Conservation (phyloP, 2,797 vertebrate species). For the Spondyliosoma cantharus region DNA sequence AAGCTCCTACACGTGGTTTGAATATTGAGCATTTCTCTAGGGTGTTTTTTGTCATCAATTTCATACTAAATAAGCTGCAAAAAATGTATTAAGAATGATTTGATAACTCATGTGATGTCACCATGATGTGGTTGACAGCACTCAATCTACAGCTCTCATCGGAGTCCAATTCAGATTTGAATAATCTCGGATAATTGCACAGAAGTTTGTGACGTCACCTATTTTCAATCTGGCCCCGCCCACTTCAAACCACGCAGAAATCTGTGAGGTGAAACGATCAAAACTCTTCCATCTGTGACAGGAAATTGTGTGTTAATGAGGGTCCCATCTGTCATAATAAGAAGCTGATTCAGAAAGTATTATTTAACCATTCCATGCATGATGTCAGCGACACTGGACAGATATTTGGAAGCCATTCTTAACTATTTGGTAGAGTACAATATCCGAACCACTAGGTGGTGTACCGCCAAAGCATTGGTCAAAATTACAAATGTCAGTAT, state of each 20-base stretch:
- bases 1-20: not conserved
- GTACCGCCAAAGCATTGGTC: too few species aligned
- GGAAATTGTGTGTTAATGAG: not conserved
- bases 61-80: not conserved
- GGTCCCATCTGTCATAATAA: not conserved
- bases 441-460: too few species aligned
- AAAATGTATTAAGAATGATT: too few species aligned
- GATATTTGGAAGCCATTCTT: too few species aligned
- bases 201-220: not conserved
- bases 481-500: too few species aligned
- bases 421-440: too few species aligned
- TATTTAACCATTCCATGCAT: not conserved
- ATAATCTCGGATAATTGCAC: not conserved
- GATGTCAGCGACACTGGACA: too few species aligned
- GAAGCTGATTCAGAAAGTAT: not conserved
- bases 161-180: not conserved
- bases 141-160: not conserved
- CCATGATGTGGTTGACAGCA: too few species aligned
- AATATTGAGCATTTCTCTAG: not conserved
- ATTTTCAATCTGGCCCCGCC: not conserved
- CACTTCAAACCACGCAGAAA: not conserved
- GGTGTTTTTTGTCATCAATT: too few species aligned
- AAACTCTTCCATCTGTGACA: not conserved
- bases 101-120: too few species aligned
- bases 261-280: not conserved